Evolutionary conservation across 2,113 vertebrate species (phyloP).

Genomic region (Nibea coibor): DNA sequence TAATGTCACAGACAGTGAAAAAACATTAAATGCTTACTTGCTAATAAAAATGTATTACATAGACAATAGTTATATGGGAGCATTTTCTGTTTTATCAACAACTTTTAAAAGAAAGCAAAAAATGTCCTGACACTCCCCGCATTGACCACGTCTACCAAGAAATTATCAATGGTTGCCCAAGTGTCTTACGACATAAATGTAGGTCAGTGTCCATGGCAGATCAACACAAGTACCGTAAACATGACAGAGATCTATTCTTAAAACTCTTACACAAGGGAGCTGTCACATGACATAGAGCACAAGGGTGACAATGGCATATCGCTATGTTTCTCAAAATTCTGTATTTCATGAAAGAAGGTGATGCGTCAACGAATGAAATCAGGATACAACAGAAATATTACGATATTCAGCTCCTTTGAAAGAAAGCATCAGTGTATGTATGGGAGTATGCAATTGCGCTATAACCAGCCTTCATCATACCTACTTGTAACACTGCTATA

Average conservation of each 20-base stretch:
- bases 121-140: neutral
- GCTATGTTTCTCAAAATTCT: neutral
- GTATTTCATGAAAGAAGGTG: neutral
- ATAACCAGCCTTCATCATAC: neutral
- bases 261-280: slow-evolving; percentile 62
- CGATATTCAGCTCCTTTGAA: neutral
- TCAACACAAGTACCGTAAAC: slow-evolving; percentile 56
- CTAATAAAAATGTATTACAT: neutral
- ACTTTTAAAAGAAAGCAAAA: neutral
- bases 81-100: neutral
- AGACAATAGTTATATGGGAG: neutral
- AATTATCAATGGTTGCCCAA: slow-evolving; percentile 18
- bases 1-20: neutral
- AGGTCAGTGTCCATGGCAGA: slow-evolving; percentile 38
- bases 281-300: slow-evolving; percentile 18
- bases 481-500: neutral
- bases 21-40: neutral
- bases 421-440: neutral
- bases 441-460: neutral
- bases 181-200: slow-evolving; percentile 36
- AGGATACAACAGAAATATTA: neutral
- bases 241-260: slow-evolving; percentile 75
- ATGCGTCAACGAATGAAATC: neutral
- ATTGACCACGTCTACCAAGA: neutral
- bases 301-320: neutral